Base-by-base conservation (phyloP, 1,140 invertebrate genomes). In the Zaprionus tsacasi region DNA sequence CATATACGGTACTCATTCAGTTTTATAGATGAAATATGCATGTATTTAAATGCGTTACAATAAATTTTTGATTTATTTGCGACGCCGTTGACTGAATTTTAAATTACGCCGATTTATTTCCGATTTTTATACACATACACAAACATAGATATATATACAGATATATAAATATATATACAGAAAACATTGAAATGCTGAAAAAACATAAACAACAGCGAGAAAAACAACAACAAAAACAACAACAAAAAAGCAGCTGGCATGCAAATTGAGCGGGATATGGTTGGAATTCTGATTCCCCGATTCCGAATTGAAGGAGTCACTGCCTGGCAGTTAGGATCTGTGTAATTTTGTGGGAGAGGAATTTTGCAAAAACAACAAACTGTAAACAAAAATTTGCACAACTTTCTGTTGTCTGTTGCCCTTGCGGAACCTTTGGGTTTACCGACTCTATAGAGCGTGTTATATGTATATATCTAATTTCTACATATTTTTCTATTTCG, bases 51-150 rank as follows among this genome's bases (percentile, higher is more conserved):
- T 87, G 80, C 83, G 83, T 87, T 87, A 87, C 83, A 88, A 87
- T 87, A 88, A 80, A 87, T 88, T 78, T 87, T 87, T 87, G 83
- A 87, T 87, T 87, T 87, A 87, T 87, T 87, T 87, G 83, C 83
- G 66, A 88, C 83, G 83, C 85, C 85, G 88, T 80, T 87, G 83
- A 87, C 83, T 87, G 83, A 87, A 87, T 87, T 87, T 88, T 75
- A 87, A 82, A 87, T 88, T 76, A 82, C 83, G 69, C 35, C 83
- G 80, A 87, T 87, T 87, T 87, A 87, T 87, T 76, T 83, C 83
- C 68, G 73, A 87, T 88, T 83, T 76, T 67, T 87, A 82, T 80
- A 40, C 48, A 59, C 50, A 1, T 87, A 82, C 78, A 40, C 21
- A 21, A 21, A 21, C 21, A 21, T 21, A 21, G 1, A 21, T 21